phyloP scores from a whole-genome alignment of 2,888 invertebrate species.

The Tenthredo livida region DNA sequence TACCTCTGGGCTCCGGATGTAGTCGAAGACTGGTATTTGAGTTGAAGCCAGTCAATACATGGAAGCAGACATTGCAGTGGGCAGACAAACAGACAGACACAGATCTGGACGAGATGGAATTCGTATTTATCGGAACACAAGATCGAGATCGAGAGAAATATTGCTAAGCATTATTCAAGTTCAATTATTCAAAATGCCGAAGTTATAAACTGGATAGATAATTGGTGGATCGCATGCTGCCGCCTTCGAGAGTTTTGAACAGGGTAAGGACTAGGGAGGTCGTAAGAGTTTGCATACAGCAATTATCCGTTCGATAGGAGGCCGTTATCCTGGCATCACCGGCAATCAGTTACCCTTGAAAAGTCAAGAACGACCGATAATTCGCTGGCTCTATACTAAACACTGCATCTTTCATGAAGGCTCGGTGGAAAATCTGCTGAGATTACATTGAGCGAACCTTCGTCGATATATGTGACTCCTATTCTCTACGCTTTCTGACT shows the following conservation, averaged over 20 bases:
- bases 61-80: background rate
- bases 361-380: slow-evolving; percentile 47
- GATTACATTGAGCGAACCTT: background rate
- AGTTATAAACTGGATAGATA: slow-evolving; percentile 61
- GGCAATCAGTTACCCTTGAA: slow-evolving; percentile 51
- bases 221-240: slow-evolving; percentile 59
- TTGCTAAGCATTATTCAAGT: slow-evolving; percentile 55
- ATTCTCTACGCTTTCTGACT: background rate
- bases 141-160: background rate
- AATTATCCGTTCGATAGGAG: slow-evolving; percentile 58
- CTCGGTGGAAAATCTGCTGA: background rate
- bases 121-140: background rate
- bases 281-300: slow-evolving; percentile 25
- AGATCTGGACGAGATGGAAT: background rate
- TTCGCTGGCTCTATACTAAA: slow-evolving; percentile 31
- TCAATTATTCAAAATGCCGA: slow-evolving; percentile 58
- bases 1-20: background rate
- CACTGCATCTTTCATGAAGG: background rate
- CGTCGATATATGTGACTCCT: slow-evolving; percentile 1
- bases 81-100: background rate
- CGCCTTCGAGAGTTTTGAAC: slow-evolving; percentile 1
- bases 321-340: slow-evolving; percentile 42
- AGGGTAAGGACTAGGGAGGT: slow-evolving; percentile 34
- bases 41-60: background rate
- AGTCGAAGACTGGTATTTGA: background rate